These are phyloP conservation scores for Herpetotheres cachinnans DNA, from an alignment of 2,113 vertebrate species.

Conservation along the genomic window DNA sequence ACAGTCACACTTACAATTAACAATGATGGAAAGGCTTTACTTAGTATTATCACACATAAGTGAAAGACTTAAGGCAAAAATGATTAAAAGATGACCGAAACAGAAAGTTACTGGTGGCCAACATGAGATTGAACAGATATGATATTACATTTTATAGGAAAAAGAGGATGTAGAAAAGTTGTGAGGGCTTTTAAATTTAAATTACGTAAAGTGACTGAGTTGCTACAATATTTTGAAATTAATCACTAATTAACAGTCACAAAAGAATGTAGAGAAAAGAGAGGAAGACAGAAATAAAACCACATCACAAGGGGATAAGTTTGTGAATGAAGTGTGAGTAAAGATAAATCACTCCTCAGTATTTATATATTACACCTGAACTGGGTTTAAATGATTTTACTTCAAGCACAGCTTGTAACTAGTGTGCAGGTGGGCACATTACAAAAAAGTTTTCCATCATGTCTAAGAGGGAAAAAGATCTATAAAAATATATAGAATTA, in stretches of 20 bases:
- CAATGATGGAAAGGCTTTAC: slow-evolving; percentile 22
- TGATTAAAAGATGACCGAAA: slow-evolving; percentile 43
- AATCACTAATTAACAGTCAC: neutral
- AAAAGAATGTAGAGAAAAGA: neutral
- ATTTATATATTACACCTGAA: neutral
- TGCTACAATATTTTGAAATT: slow-evolving; percentile 41
- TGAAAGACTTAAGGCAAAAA: slow-evolving; percentile 22
- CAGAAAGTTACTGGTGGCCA: neutral
- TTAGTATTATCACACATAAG: slow-evolving; percentile 37
- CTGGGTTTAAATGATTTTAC: neutral
- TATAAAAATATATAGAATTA: neutral
- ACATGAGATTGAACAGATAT: neutral
- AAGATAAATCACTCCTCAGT: neutral
- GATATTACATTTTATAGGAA: neutral
- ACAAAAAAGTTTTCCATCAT: neutral
- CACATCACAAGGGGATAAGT: neutral
- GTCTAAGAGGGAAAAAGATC: neutral
- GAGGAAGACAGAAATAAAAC: neutral
- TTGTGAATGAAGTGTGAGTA: neutral
- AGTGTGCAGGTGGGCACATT: neutral
- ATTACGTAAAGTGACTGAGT: neutral
- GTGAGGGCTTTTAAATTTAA: neutral
- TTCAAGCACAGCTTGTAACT: neutral
- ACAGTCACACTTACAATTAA: slow-evolving; percentile 52
- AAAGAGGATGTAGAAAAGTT: neutral